Evolutionary conservation across 2,797 vertebrate genomes (phyloP), one percentile per base, ranked within the genome.

Genomic region (Naso thynnoides): DNA sequence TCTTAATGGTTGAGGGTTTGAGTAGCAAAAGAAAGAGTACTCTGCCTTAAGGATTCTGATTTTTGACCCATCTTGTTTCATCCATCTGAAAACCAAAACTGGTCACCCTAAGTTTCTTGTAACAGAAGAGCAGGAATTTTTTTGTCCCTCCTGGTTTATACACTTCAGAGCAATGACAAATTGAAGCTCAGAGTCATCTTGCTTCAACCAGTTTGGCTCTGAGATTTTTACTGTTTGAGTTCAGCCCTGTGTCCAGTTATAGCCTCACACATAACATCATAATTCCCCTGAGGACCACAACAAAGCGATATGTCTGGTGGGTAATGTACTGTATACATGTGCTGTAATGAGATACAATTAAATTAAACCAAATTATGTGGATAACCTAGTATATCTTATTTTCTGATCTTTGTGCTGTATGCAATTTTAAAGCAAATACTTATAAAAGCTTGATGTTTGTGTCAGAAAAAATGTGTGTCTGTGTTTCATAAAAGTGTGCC

Each of bases 291-390:
- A 85, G 81, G 70, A 82, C 59, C 73, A 78, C 70, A 84, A 78
- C 81, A 78, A 74, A 82, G 62, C 57, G 65, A 79, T 84, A 83
- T 74, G 84, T 86, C 77, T 84, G 80, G 61, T 82, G 76, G 76
- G 70, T 84, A 88, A 88, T 86, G 79, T 83, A 79, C 68, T 86
- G 74, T 80, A 79, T 75, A 85, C 69, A 78, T 79, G 61, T 76
- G 60, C 75, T 70, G 49, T 82, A 89, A 92, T 86, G 76, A 84
- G 76, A 87, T 82, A 76, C 64, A 84, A 76, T 78, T 76, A 85
- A 82, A 84, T 83, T 63, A 86, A 79, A 63, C 50, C 71, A 83
- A 82, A 84, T 55, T 89, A 54, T 82, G 70, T 67, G 48, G 75
- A 81, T 74, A 79, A 78, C 72, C 81, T 58, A 50, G 26, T 73